These are phyloP conservation scores for Druon quercuslanigerum DNA, from an alignment of 1,140 invertebrate species.

Conservation along the genomic window DNA sequence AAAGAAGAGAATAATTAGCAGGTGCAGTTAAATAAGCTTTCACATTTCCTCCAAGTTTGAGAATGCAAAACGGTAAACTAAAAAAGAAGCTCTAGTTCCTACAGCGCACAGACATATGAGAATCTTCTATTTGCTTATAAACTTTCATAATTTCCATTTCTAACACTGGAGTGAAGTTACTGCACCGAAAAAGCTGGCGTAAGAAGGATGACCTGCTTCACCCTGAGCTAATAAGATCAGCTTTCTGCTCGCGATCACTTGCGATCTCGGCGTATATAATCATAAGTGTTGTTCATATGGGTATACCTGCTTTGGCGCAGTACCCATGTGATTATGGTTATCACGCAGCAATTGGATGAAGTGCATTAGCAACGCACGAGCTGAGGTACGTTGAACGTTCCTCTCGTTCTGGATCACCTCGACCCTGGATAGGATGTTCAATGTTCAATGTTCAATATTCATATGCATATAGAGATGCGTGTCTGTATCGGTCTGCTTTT, in stretches of 20 bases:
- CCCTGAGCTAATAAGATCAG: conserved; percentile 6
- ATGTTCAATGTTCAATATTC: conserved; percentile 32
- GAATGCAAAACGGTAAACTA: no score
- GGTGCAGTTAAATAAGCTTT: no score
- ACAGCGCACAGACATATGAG: no score
- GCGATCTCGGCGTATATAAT: conserved; percentile 12
- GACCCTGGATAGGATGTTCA: conserved; percentile 39
- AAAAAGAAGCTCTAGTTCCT: no score
- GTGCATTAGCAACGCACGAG: conserved; percentile 65
- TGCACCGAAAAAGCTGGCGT: no score
- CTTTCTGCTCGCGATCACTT: conserved; percentile 1
- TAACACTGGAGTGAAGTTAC: no score
- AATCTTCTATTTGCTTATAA: no score
- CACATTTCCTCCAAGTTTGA: no score
- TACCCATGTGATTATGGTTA: conserved; percentile 61
- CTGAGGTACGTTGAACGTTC: conserved; percentile 37
- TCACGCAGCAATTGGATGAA: conserved; percentile 60
- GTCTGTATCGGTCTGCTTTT: conserved; percentile 36
- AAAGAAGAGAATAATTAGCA: no score
- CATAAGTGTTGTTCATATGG: conserved; percentile 4
- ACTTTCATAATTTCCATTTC: no score
- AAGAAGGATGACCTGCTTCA: neutral
- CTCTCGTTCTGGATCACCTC: conserved; percentile 56
- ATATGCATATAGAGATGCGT: conserved; percentile 43
- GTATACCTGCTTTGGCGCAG: conserved; percentile 37